Conservation (phyloP, 2,113 vertebrate species). For the Argyrosomus japonicus region DNA sequence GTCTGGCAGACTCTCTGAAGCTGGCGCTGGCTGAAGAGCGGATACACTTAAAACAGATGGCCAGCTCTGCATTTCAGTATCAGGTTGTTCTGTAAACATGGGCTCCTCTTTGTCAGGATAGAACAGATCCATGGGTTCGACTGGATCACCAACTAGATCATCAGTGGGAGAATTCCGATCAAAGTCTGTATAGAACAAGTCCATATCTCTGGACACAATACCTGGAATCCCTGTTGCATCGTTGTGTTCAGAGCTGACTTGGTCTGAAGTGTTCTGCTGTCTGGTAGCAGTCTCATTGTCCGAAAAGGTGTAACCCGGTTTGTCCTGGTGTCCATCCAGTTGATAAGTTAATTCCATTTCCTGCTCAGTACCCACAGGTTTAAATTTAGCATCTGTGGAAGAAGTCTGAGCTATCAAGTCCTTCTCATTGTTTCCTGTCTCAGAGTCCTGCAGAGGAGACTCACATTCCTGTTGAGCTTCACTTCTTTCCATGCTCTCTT, state of each 20-base stretch:
- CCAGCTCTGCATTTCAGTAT: conserved; percentile 66
- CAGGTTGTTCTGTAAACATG: conserved; percentile 49
- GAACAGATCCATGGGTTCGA: conserved; percentile 80
- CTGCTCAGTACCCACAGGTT: not conserved
- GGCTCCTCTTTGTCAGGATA: conserved; percentile 77
- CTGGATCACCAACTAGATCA: conserved; percentile 25
- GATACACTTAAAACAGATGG: conserved; percentile 77
- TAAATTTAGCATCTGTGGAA: not conserved
- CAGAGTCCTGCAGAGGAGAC: not conserved
- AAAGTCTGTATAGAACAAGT: conserved; percentile 37
- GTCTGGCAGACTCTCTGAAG: conserved; percentile 44
- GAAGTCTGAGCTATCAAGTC: not conserved
- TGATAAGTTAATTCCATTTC: not conserved
- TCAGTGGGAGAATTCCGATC: conserved; percentile 38
- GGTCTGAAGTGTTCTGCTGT: conserved; percentile 3
- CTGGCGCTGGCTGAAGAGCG: conserved; percentile 80
- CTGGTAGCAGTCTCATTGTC: not conserved
- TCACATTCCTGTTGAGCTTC: not conserved
- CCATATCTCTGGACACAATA: conserved; percentile 7
- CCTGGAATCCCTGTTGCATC: not conserved
- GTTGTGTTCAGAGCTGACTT: not conserved
- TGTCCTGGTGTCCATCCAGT: not conserved
- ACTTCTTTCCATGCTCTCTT: conserved; percentile 8
- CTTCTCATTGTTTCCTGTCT: conserved; percentile 50
- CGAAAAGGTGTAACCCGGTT: not conserved